A percentile compares a stretch with the other conserved stretches of the same genome.
phyloP scores from a whole-genome alignment of 2,888 invertebrate genomes.

The Gonocerus acuteangulatus region DNA sequence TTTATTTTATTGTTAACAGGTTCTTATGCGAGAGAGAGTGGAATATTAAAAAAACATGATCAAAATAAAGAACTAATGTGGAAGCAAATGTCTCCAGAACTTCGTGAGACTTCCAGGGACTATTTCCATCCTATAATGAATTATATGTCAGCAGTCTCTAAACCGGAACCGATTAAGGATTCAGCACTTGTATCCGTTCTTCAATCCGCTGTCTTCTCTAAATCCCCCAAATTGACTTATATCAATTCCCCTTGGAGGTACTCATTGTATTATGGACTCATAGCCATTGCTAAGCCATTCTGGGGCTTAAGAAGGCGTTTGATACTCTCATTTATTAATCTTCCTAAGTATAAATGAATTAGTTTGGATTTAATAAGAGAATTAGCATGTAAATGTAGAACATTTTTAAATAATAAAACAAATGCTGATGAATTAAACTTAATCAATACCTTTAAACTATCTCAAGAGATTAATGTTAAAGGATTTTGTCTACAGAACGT shows the following conservation, averaged over 20 bases:
- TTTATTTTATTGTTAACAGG: slow-evolving; percentile 47
- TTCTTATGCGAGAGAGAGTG: slow-evolving; percentile 62
- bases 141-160: slow-evolving; percentile 8
- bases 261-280: slow-evolving; percentile 1
- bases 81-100: slow-evolving; percentile 54
- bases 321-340: not conserved
- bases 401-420: too few relatives aligned
- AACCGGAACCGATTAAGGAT: slow-evolving; percentile 12
- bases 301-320: not conserved
- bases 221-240: not conserved
- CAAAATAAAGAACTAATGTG: slow-evolving; percentile 58
- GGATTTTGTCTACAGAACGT: too few relatives aligned
- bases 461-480: too few relatives aligned
- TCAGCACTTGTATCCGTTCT: slow-evolving; percentile 3
- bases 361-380: too few relatives aligned
- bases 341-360: slow-evolving; percentile 13
- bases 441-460: too few relatives aligned
- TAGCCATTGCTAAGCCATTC: slow-evolving; percentile 4
- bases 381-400: too few relatives aligned
- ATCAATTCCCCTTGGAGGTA: slow-evolving; percentile 18
- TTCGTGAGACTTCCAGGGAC: slow-evolving; percentile 54
- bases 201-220: slow-evolving; percentile 10
- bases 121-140: slow-evolving; percentile 49
- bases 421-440: too few relatives aligned
- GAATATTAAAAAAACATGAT: slow-evolving; percentile 58